These are phyloP conservation scores for Cavia porcellus DNA, from an alignment of 2,113 vertebrate species.

Conservation along the genomic window DNA sequence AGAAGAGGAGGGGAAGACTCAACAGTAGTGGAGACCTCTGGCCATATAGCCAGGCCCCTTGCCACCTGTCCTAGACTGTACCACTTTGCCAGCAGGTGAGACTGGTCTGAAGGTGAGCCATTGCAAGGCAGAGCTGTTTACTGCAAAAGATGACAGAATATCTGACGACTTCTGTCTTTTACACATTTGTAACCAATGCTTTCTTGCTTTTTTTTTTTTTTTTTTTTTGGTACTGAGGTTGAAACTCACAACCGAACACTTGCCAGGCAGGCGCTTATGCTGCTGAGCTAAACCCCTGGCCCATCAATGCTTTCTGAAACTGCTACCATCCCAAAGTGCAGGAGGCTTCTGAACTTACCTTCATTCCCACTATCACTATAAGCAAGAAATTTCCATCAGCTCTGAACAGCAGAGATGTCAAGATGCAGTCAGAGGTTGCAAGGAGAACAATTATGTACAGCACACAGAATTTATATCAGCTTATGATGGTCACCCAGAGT, in stretches of 20 bases:
- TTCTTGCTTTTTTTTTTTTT: not conserved
- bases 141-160: not conserved
- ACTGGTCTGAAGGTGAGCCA: not conserved
- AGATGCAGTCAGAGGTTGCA: no score
- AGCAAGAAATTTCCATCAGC: not conserved
- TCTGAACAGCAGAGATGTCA: not conserved
- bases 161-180: not conserved
- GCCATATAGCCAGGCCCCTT: not conserved
- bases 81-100: not conserved
- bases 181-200: not conserved
- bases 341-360: not conserved
- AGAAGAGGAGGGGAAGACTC: conserved; percentile 71
- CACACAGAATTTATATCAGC: no score
- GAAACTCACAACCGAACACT: no score
- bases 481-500: no score
- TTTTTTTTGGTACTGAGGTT: no score
- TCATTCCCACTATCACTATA: not conserved
- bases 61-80: not conserved
- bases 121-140: not conserved
- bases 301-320: not conserved
- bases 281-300: no score
- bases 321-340: not conserved
- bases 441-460: no score
- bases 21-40: conserved; percentile 67
- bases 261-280: no score